Conservation (phyloP, 2,888 invertebrate species). For the Frankliniella intonsa region DNA sequence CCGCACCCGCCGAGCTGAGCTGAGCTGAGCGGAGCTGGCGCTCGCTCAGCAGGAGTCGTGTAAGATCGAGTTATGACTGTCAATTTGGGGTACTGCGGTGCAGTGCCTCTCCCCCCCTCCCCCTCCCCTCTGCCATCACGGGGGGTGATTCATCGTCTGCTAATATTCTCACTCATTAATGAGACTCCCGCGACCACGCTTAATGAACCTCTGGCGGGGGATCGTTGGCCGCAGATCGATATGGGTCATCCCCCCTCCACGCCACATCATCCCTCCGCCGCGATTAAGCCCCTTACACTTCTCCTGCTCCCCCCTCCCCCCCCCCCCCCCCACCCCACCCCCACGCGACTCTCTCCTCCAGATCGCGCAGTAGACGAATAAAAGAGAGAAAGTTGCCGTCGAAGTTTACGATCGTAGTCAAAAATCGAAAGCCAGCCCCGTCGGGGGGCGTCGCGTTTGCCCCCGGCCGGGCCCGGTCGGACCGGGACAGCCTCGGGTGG, state of each 20-base stretch:
- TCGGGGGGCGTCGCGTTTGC: background rate
- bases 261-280: background rate
- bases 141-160: background rate
- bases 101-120: background rate
- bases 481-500: background rate
- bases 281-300: background rate
- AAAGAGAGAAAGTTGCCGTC: no score
- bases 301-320: background rate
- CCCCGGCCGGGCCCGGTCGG: background rate
- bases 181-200: background rate
- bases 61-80: no score
- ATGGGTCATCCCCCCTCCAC: background rate
- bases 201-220: background rate
- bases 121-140: background rate
- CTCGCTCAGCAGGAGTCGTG: no score
- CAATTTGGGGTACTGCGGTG: no score
- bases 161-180: slow-evolving; percentile 15
- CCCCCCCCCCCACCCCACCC: background rate
- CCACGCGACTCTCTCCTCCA: background rate
- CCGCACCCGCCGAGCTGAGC: no score
- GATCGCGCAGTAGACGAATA: background rate
- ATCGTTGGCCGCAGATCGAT: background rate
- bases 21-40: no score
- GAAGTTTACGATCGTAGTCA: no score
- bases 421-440: background rate